These are phyloP conservation scores for Chaetophractus vellerosus DNA, from an alignment of 2,797 vertebrate genomes.

Conservation along the genomic window DNA sequence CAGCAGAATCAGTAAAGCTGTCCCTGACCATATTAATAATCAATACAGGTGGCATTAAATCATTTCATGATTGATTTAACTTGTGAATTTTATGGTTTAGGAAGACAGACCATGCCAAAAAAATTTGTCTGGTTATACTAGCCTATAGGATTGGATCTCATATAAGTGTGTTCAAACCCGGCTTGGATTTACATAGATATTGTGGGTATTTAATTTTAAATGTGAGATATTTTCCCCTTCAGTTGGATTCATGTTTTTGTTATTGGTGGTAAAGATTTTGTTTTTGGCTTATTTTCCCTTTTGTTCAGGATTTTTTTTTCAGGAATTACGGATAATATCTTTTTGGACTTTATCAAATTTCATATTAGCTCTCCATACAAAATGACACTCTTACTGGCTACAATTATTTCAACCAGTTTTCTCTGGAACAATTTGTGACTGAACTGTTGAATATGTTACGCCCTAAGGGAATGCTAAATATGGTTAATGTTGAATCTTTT, in stretches of 20 bases:
- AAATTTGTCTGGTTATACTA: neutral
- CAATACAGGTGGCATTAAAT: neutral
- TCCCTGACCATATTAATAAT: neutral
- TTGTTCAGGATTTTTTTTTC: conserved; percentile 1
- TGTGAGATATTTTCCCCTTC: neutral
- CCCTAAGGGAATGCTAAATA: conserved; percentile 72
- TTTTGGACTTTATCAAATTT: conserved; percentile 67
- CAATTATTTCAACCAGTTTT: conserved; percentile 69
- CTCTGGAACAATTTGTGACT: conserved; percentile 69
- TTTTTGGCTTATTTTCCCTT: neutral
- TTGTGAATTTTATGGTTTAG: neutral
- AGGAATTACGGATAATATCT: neutral
- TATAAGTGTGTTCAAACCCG: neutral
- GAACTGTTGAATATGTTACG: conserved; percentile 60
- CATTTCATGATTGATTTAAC: conserved; percentile 16
- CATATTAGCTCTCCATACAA: conserved; percentile 67
- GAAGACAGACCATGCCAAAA: neutral
- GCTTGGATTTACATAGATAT: neutral
- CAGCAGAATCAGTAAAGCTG: neutral
- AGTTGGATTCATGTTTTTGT: conserved; percentile 28
- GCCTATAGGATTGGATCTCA: neutral
- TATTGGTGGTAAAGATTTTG: neutral
- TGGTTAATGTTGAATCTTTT: conserved; percentile 68
- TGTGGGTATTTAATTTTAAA: conserved; percentile 16
- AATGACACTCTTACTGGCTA: conserved; percentile 56